Evolutionary conservation across 2,888 invertebrate genomes (phyloP).

Genomic region (Osmoderma eremita): DNA sequence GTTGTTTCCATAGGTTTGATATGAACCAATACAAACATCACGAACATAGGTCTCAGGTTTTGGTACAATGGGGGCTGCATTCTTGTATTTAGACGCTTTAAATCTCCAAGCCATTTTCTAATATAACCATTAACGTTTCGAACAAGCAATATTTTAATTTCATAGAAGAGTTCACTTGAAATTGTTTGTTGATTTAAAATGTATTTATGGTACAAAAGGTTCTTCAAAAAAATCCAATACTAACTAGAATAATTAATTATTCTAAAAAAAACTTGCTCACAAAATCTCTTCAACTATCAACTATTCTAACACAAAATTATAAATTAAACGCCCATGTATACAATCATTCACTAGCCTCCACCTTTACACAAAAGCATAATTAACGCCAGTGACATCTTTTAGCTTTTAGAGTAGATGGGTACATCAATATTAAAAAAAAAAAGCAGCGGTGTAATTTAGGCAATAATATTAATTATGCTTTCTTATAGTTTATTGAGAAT

Average conservation of each 20-base stretch:
- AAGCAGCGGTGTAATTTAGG: no score
- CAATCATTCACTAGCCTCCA: slow-evolving; percentile 32
- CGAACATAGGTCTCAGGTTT: slow-evolving; percentile 91
- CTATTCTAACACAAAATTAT: slow-evolving; percentile 24
- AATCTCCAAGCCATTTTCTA: slow-evolving; percentile 88
- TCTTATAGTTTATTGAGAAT: no score
- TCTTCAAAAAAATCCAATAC: background rate
- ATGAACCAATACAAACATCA: slow-evolving; percentile 91
- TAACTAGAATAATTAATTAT: slow-evolving; percentile 7
- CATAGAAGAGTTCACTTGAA: slow-evolving; percentile 14
- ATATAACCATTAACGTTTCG: slow-evolving; percentile 24
- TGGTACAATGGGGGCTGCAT: slow-evolving; percentile 95
- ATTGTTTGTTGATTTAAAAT: background rate
- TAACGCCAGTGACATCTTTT: slow-evolving; percentile 31
- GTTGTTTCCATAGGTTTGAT: slow-evolving; percentile 95
- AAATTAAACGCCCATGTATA: slow-evolving; percentile 39
- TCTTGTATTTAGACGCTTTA: slow-evolving; percentile 98
- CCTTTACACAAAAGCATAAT: slow-evolving; percentile 35
- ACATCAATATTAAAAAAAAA: background rate
- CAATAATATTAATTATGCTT: no score
- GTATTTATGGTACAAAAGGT: slow-evolving; percentile 5
- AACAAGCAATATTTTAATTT: slow-evolving; percentile 25
- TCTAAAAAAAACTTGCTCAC: slow-evolving; percentile 6
- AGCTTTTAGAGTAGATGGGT: background rate
- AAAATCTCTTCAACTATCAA: slow-evolving; percentile 16